Conservation (phyloP, 2,797 vertebrate genomes). For the Epinephelus coioides region DNA sequence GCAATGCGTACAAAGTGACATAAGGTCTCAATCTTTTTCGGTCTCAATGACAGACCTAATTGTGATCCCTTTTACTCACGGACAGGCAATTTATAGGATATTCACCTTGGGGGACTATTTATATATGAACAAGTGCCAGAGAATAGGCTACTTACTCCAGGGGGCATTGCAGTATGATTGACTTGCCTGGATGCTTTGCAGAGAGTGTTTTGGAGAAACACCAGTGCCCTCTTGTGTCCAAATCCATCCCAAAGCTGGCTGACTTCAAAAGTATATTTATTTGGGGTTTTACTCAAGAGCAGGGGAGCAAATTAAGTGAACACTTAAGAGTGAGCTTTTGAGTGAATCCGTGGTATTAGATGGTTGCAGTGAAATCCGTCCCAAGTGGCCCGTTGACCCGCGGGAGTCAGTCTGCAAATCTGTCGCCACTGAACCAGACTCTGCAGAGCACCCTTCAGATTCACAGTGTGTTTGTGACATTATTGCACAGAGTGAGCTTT, state of each 20-base stretch:
- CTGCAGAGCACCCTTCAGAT: slow-evolving; percentile 44
- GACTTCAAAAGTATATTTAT: slow-evolving; percentile 31
- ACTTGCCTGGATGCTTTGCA: slow-evolving; percentile 29
- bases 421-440: slow-evolving; percentile 3
- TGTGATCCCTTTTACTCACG: slow-evolving; percentile 62
- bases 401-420: slow-evolving; percentile 24
- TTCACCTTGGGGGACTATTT: slow-evolving; percentile 79
- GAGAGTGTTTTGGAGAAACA: slow-evolving; percentile 42
- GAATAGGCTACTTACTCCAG: slow-evolving; percentile 63
- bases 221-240: slow-evolving; percentile 77
- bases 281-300: slow-evolving; percentile 45
- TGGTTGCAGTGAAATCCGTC: slow-evolving; percentile 39
- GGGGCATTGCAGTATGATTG: slow-evolving; percentile 68
- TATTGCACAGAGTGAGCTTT: slow-evolving; percentile 37
- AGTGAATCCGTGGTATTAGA: slow-evolving; percentile 34
- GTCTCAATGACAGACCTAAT: slow-evolving; percentile 67
- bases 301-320: slow-evolving; percentile 39
- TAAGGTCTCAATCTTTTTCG: slow-evolving; percentile 51
- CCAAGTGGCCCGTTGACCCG: slow-evolving; percentile 46
- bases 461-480: slow-evolving; percentile 33
- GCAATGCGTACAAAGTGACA: slow-evolving; percentile 11
- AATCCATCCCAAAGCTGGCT: not conserved
- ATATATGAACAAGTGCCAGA: slow-evolving; percentile 72
- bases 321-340: slow-evolving; percentile 26
- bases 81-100: slow-evolving; percentile 69